Evolutionary conservation across 2,797 vertebrate genomes (phyloP), one percentile per base, ranked within the genome.

Genomic region (Pampus argenteus): DNA sequence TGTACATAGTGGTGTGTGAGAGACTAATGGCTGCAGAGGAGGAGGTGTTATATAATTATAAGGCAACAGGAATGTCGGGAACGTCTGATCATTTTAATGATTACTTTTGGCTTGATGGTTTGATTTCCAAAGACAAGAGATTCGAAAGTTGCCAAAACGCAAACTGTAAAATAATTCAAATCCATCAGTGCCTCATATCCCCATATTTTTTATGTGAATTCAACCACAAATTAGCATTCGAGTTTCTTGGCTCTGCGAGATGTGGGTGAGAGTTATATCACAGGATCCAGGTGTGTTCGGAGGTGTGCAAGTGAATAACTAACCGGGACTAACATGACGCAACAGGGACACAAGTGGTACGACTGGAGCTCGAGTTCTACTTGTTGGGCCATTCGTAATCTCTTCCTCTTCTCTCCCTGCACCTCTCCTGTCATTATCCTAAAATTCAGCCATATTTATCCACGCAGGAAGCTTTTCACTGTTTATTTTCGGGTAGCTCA

Each of bases 401-500:
- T 72, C 26, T 84, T 66, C 54, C 45, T 58, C 63, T 22, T 56
- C 47, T 52, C 0, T 48, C 15, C 31, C 38, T 34, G 18, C 48
- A 26, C 47, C 23, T 22, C 26, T 83, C 56, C 68, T 50, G 25
- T 62, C 38, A 56, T 78, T 45, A 60, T 2, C 26, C 54, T 60
- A 69, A 69, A 66, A 71, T 54, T 63, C 71, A 48, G 8, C 59
- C 50, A 67, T 60, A 59, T 55, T 70, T 54, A 47, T 66, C 40
- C 66, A 49, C 38, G 50, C 56, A 63, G 73, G 65, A 79, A 76
- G 78, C 45, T 61, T 77, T 50, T 63, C 42, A n/a, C 25, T 20
- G 66, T 81, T 82, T 78, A 64, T 77, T 73, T 71, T 61, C 50
- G 23, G 71, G 55, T 15, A 3, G 66, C 20, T 25, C 36, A 9